These are phyloP conservation scores for Parazoanthus swiftii DNA, from an alignment of 92 coral and sea anemone genomes.

Conservation along the genomic window DNA sequence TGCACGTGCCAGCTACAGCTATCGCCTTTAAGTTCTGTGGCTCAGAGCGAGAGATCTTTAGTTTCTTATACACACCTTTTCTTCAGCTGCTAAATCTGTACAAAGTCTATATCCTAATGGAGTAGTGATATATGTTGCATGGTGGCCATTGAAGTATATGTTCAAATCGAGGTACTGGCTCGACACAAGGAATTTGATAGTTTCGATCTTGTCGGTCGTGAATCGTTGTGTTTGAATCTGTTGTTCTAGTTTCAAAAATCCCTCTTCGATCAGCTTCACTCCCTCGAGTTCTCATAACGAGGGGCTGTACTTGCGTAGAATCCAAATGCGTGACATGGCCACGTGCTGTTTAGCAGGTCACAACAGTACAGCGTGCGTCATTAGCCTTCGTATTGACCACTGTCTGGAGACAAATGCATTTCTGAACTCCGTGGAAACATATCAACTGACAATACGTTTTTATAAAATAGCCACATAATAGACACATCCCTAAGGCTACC, in stretches of 20 bases:
- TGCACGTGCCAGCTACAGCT: too few species aligned
- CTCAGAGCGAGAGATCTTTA: too few species aligned
- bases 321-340: background rate
- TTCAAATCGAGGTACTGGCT: too few species aligned
- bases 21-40: too few species aligned
- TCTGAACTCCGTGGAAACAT: background rate
- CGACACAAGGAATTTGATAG: too few species aligned
- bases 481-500: background rate
- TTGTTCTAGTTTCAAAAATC: background rate
- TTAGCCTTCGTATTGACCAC: background rate
- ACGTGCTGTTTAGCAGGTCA: background rate
- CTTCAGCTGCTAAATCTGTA: too few species aligned
- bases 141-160: too few species aligned
- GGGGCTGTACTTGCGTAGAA: background rate
- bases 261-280: background rate
- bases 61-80: too few species aligned
- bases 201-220: too few species aligned
- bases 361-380: background rate
- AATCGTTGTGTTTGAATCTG: too few species aligned
- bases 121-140: too few species aligned
- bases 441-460: background rate
- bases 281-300: background rate
- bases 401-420: background rate
- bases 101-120: too few species aligned
- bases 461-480: background rate